Percentiles rank a stretch among this genome's conserved stretches.
These are phyloP conservation scores for Echiichthys vipera DNA, from an alignment of 2,797 vertebrate species.

Conservation along the genomic window DNA sequence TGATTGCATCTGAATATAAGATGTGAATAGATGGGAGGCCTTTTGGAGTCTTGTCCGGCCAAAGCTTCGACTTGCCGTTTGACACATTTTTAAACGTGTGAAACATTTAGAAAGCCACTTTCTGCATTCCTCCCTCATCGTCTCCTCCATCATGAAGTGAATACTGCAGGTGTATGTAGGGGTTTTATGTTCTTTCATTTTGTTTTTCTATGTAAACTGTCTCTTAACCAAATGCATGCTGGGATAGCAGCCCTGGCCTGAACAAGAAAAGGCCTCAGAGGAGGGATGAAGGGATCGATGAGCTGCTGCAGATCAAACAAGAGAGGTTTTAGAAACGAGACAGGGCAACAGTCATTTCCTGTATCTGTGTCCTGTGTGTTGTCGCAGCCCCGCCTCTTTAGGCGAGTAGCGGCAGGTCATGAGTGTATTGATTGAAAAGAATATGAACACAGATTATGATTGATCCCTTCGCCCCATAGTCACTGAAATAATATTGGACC, in stretches of 20 bases:
- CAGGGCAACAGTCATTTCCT: no score
- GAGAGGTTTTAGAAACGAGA: no score
- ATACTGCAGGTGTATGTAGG: not conserved
- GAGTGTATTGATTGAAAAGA: no score
- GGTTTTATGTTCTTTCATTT: not conserved
- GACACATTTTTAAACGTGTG: constrained; percentile 35
- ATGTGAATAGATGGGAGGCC: constrained; percentile 1
- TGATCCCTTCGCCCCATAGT: no score
- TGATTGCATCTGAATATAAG: constrained; percentile 6
- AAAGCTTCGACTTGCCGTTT: constrained; percentile 18
- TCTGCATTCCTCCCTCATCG: constrained; percentile 74
- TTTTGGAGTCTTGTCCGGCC: constrained; percentile 29
- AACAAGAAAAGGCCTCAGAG: not conserved
- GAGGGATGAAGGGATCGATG: not conserved
- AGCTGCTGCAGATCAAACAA: not conserved
- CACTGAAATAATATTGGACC: no score
- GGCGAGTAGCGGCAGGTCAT: no score
- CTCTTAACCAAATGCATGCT: not conserved
- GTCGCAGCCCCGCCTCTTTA: no score
- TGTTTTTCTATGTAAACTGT: constrained; percentile 8
- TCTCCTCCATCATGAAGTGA: constrained; percentile 6
- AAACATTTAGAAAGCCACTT: constrained; percentile 38
- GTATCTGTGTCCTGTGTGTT: no score
- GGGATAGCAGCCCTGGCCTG: constrained; percentile 1
- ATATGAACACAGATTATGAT: no score